phyloP scores from a whole-genome alignment of 2,113 vertebrate species.

The Symphodus melops region DNA sequence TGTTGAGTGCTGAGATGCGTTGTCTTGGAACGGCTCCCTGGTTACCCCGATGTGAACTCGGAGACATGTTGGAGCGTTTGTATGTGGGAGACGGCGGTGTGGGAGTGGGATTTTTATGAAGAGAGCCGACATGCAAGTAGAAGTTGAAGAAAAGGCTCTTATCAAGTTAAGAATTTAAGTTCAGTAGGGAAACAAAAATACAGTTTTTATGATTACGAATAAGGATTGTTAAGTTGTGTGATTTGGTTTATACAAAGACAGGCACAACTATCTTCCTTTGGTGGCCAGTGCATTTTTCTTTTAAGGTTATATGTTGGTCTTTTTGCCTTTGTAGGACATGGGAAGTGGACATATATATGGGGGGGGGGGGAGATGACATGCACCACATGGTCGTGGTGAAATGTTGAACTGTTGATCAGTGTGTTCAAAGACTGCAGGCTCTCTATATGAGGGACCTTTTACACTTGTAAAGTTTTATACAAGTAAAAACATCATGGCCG shows the following conservation, averaged over 20 bases:
- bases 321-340: too few species aligned
- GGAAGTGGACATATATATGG: too few species aligned
- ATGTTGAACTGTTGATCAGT: too few species aligned
- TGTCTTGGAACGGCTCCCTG: slow-evolving; percentile 30
- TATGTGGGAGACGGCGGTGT: slow-evolving; percentile 32
- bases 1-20: slow-evolving; percentile 48
- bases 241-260: background rate
- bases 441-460: too few species aligned
- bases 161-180: slow-evolving; percentile 33
- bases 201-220: background rate
- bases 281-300: too few species aligned
- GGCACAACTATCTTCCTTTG: too few species aligned
- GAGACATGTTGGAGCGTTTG: slow-evolving; percentile 27
- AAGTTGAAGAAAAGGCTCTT: slow-evolving; percentile 7
- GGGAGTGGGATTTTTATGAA: slow-evolving; percentile 30
- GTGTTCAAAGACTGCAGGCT: too few species aligned
- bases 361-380: too few species aligned
- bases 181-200: background rate
- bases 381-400: too few species aligned
- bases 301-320: too few species aligned
- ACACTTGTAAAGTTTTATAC: too few species aligned
- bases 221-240: background rate
- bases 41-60: slow-evolving; percentile 32
- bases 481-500: too few species aligned
- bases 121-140: slow-evolving; percentile 13